A percentile compares a stretch with the other conserved stretches of the same genome.
Evolutionary conservation across 2,888 invertebrate species (phyloP).

Genomic region (Artemia sinica): DNA sequence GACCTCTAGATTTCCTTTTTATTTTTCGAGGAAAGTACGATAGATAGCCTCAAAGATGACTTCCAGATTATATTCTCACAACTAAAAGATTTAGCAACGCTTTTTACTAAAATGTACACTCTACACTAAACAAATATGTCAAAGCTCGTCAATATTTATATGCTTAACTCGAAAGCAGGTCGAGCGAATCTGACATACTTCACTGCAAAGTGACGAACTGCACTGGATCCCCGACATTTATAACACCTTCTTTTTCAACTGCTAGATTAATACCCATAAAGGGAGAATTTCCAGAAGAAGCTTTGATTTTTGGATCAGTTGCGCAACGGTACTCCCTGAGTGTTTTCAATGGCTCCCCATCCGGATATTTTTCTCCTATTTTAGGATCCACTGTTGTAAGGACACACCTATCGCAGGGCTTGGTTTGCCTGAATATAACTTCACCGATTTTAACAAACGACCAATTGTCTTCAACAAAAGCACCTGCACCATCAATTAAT

Average conservation of each 20-base stretch:
- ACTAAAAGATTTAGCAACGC: no score
- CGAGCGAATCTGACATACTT: no score
- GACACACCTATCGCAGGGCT: conserved; percentile 50
- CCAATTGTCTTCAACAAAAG: conserved; percentile 53
- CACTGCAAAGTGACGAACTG: conserved; percentile 26
- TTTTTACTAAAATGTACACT: no score
- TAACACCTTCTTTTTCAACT: conserved; percentile 34
- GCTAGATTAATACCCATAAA: conserved; percentile 38
- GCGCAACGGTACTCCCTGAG: conserved; percentile 39
- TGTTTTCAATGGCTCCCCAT: conserved; percentile 46
- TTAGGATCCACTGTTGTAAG: conserved; percentile 50
- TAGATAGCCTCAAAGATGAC: no score
- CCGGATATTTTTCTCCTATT: conserved; percentile 42
- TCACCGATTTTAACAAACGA: conserved; percentile 50
- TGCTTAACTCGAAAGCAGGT: no score
- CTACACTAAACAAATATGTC: no score
- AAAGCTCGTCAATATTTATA: no score
- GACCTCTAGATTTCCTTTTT: no score
- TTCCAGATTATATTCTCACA: no score
- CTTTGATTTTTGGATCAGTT: conserved; percentile 27
- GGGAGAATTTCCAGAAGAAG: conserved; percentile 31
- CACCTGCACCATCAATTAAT: conserved; percentile 39
- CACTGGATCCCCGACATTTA: conserved; percentile 38
- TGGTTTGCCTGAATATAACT: conserved; percentile 43
- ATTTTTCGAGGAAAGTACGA: no score